Percentiles rank a stretch among this genome's conserved stretches.
These are phyloP conservation scores for Eristalis intricaria DNA, from an alignment of 2,888 invertebrate species.

Conservation along the genomic window DNA sequence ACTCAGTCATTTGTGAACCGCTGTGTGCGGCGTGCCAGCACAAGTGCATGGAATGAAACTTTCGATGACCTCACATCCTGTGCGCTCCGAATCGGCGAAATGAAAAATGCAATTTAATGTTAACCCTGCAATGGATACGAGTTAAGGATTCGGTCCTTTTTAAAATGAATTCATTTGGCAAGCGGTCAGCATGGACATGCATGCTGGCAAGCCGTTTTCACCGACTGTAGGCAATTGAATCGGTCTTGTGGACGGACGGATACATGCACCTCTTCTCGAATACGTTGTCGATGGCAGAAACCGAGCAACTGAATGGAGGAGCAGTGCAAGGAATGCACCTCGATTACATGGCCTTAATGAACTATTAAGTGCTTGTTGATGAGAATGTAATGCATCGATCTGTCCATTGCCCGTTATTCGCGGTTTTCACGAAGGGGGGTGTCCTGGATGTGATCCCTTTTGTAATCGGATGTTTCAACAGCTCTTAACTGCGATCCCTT, in stretches of 20 bases:
- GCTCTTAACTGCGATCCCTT: not conserved
- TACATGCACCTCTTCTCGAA: not conserved
- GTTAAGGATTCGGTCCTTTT: constrained; percentile 39
- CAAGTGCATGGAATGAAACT: constrained; percentile 38
- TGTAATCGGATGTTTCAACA: not conserved
- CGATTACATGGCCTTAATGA: constrained; percentile 39
- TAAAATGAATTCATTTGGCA: constrained; percentile 22
- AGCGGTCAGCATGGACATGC: not conserved
- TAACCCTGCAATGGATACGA: constrained; percentile 34
- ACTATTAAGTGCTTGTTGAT: constrained; percentile 41
- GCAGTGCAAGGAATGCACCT: constrained; percentile 26
- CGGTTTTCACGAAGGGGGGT: not conserved
- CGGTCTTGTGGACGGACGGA: constrained; percentile 19
- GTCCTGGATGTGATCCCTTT: not conserved
- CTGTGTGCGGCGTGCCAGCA: not conserved
- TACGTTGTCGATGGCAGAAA: constrained; percentile 29
- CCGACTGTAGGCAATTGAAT: constrained; percentile 41
- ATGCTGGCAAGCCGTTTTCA: constrained; percentile 2
- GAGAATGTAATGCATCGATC: not conserved
- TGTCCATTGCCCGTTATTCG: not conserved
- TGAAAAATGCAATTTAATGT: constrained; percentile 63
- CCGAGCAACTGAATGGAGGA: constrained; percentile 23
- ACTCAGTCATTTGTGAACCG: not conserved
- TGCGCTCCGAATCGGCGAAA: constrained; percentile 52
- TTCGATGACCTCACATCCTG: constrained; percentile 36